A percentile compares a stretch with the other conserved stretches of the same genome.
phyloP scores from a whole-genome alignment of 2,888 invertebrate species.

The Sussaba pulchella region DNA sequence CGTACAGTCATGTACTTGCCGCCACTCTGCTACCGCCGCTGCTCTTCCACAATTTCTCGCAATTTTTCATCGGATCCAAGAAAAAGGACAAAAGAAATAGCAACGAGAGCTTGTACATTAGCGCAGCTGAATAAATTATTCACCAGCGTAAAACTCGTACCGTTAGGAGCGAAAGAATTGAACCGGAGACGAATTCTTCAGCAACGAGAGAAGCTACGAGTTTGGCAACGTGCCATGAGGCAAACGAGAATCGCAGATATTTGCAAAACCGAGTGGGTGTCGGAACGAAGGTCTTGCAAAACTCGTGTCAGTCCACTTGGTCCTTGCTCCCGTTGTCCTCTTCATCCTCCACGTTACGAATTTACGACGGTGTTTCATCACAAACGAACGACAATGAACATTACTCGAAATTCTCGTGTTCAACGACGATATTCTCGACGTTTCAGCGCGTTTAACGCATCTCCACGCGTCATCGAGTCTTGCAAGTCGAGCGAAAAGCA shows the following conservation, averaged over 20 bases:
- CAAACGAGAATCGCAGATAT: slow-evolving; percentile 39
- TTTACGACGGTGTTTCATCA: slow-evolving; percentile 27
- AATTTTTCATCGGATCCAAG: not conserved
- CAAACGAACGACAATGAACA: slow-evolving; percentile 47
- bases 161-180: slow-evolving; percentile 43
- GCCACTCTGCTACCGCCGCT: not conserved
- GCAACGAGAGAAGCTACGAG: slow-evolving; percentile 23
- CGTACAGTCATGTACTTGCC: slow-evolving; percentile 9
- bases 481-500: not conserved
- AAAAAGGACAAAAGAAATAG: not conserved
- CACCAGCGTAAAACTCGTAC: slow-evolving; percentile 43
- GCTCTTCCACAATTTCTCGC: not conserved
- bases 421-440: slow-evolving; percentile 25
- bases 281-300: slow-evolving; percentile 43
- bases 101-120: slow-evolving; percentile 43
- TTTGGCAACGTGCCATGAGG: slow-evolving; percentile 59
- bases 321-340: not conserved
- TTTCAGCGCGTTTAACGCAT: slow-evolving; percentile 3
- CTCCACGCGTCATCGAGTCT: not conserved
- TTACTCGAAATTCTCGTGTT: slow-evolving; percentile 25
- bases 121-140: slow-evolving; percentile 57
- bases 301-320: slow-evolving; percentile 25
- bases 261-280: slow-evolving; percentile 49
- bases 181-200: slow-evolving; percentile 36
- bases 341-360: not conserved